Evolutionary conservation across 2,888 invertebrate genomes (phyloP).

Genomic region (Microchrysa polita): DNA sequence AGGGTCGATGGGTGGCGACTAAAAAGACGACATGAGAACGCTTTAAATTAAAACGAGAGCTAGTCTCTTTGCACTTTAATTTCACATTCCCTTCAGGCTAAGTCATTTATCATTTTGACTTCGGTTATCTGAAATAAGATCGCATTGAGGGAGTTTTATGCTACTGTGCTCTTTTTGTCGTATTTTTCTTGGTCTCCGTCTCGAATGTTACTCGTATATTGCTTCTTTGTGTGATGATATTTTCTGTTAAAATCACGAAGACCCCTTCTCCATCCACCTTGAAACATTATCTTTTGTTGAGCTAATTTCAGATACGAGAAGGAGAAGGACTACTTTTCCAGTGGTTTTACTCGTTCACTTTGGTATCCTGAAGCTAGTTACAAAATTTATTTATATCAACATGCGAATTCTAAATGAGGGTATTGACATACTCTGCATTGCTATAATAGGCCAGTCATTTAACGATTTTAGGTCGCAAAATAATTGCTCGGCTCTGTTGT

Average conservation of each 20-base stretch:
- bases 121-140: slow-evolving; percentile 51
- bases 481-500: no score
- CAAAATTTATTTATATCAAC: neutral
- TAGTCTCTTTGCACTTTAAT: slow-evolving; percentile 51
- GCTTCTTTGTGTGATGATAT: slow-evolving; percentile 16
- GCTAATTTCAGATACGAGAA: slow-evolving; percentile 37
- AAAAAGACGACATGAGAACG: slow-evolving; percentile 47
- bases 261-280: slow-evolving; percentile 39
- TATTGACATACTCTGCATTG: neutral
- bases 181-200: neutral
- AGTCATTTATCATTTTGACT: slow-evolving; percentile 52
- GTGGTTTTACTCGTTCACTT: neutral
- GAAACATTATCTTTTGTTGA: slow-evolving; percentile 26
- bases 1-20: slow-evolving; percentile 25
- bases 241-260: slow-evolving; percentile 28
- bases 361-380: neutral
- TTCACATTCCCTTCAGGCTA: slow-evolving; percentile 51
- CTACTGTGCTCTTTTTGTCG: slow-evolving; percentile 25
- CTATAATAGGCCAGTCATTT: no score
- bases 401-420: neutral
- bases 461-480: no score
- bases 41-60: slow-evolving; percentile 51
- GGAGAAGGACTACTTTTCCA: no score
- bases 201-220: slow-evolving; percentile 7
- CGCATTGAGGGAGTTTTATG: slow-evolving; percentile 49